Evolutionary conservation across 2,888 invertebrate genomes (phyloP).

Genomic region (Chloroclystis v-ata): DNA sequence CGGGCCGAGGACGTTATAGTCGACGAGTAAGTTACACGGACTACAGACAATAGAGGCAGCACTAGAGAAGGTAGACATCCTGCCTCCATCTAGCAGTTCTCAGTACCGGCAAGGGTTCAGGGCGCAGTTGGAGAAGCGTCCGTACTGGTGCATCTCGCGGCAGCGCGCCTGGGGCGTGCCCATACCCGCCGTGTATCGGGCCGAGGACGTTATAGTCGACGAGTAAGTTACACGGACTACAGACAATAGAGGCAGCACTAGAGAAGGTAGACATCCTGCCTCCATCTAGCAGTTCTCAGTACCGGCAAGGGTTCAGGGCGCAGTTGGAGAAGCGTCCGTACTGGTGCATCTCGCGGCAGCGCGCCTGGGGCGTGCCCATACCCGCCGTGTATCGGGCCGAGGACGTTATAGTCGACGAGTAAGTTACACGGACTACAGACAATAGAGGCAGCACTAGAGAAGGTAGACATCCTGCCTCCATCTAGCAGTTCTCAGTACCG

Average conservation of each 20-base stretch:
- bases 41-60: no score
- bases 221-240: constrained; percentile 67
- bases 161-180: constrained; percentile 99
- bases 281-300: constrained; percentile 75
- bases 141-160: constrained; percentile 99
- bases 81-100: constrained; percentile 81
- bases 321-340: constrained; percentile 89
- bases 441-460: constrained; percentile 83
- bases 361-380: constrained; percentile 98
- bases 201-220: constrained; percentile 77
- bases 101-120: constrained; percentile 81
- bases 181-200: constrained; percentile 91
- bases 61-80: constrained; percentile 82
- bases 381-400: constrained; percentile 88
- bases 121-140: constrained; percentile 84
- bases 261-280: constrained; percentile 85
- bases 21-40: constrained; percentile 69
- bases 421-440: no score
- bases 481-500: constrained; percentile 77
- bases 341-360: constrained; percentile 99
- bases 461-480: constrained; percentile 84
- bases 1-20: constrained; percentile 75
- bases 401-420: constrained; percentile 79
- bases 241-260: constrained; percentile 85
- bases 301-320: constrained; percentile 80